Percentiles rank a stretch among this genome's conserved stretches.
Conservation (phyloP, 2,888 invertebrate genomes). For the Trichogramma evanescens region DNA sequence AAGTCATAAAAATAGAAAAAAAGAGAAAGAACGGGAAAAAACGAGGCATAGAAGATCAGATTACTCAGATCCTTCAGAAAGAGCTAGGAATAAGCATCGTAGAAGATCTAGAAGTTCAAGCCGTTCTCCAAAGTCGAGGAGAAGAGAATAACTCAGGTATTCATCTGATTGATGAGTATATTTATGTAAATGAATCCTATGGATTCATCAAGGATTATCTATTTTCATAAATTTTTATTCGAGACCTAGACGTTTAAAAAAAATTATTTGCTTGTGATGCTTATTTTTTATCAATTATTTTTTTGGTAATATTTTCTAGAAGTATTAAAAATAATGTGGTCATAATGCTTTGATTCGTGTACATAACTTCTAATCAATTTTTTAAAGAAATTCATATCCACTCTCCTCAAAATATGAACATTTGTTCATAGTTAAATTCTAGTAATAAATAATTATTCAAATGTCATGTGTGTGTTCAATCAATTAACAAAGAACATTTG, state of each 20-base stretch:
- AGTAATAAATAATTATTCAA: too few relatives aligned
- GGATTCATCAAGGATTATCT: constrained; percentile 22
- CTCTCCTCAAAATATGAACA: too few relatives aligned
- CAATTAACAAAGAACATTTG: too few relatives aligned
- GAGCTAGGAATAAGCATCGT: constrained; percentile 47
- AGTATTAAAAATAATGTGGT: too few relatives aligned
- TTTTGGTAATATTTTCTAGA: too few relatives aligned
- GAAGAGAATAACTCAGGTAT: constrained; percentile 11
- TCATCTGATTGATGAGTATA: constrained; percentile 13
- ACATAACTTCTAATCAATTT: too few relatives aligned
- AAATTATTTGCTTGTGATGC: too few relatives aligned
- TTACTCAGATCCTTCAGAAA: constrained; percentile 48
- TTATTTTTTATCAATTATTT: too few relatives aligned
- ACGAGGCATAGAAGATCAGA: constrained; percentile 48
- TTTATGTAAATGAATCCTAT: constrained; percentile 15
- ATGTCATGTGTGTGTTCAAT: too few relatives aligned
- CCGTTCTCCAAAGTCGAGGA: constrained; percentile 4
- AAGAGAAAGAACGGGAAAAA: constrained; percentile 55
- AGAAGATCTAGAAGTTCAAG: constrained; percentile 26
- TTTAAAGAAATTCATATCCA: too few relatives aligned
- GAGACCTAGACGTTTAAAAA: background rate
- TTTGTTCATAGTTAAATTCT: too few relatives aligned
- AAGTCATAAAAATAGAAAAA: constrained; percentile 53
- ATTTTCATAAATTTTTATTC: constrained; percentile 7
- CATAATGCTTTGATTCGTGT: too few relatives aligned